A percentile compares a stretch with the other conserved stretches of the same genome.
Evolutionary conservation across 1,140 invertebrate species (phyloP).

Genomic region (Maconellicoccus hirsutus): DNA sequence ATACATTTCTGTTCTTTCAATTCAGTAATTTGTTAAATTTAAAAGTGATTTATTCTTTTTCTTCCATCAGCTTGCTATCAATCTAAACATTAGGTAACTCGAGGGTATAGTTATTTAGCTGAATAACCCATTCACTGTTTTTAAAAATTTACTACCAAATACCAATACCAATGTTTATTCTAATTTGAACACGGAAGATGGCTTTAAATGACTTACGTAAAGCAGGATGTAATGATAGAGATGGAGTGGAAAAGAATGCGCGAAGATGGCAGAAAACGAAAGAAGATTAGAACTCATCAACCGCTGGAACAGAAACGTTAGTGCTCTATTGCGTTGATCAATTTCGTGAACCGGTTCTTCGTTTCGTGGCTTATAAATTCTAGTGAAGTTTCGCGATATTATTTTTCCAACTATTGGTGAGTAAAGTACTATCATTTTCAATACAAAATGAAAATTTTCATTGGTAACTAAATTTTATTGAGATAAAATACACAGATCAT

Average conservation of each 20-base stretch:
- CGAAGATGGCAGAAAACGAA: constrained; percentile 1
- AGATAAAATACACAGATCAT: too few species aligned
- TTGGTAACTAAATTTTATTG: too few species aligned
- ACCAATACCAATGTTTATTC: too few species aligned
- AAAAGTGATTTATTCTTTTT: too few species aligned
- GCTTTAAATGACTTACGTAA: constrained; percentile 13
- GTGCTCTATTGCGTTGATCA: not conserved
- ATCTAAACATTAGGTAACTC: too few species aligned
- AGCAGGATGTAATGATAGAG: constrained; percentile 11
- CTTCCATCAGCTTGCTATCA: too few species aligned
- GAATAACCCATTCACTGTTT: too few species aligned
- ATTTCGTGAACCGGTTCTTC: constrained; percentile 16
- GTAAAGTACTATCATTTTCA: not conserved
- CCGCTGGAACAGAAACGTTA: not conserved
- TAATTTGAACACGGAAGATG: not conserved
- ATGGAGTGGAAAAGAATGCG: not conserved
- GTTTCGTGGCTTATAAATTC: not conserved
- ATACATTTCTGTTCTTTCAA: too few species aligned
- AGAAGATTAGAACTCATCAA: constrained; percentile 19
- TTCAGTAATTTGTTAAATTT: too few species aligned
- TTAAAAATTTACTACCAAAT: too few species aligned
- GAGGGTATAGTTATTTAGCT: too few species aligned
- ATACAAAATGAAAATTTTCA: too few species aligned
- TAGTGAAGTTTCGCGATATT: not conserved
- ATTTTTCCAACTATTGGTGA: not conserved